Percentiles rank a stretch among this genome's conserved stretches.
These are phyloP conservation scores for Lepidurus packardi DNA, from an alignment of 1,140 invertebrate species.

Conservation along the genomic window DNA sequence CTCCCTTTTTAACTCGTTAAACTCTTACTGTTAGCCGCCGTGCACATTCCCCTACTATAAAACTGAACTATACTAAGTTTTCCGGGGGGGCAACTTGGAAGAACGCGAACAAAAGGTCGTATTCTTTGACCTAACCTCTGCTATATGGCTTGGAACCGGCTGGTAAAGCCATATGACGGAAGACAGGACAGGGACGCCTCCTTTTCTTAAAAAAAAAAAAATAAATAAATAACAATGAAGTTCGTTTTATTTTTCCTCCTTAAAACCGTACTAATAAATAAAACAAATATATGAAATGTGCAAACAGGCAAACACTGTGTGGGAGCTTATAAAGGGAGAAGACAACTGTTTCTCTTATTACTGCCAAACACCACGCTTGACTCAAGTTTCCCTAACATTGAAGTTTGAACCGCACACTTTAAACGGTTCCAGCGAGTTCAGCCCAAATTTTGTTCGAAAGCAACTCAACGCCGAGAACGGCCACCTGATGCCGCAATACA, in stretches of 20 bases:
- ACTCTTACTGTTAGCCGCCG: background rate
- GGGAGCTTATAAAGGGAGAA: background rate
- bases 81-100: slow-evolving; percentile 1
- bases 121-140: slow-evolving; percentile 15
- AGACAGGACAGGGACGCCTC: background rate
- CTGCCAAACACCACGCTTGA: background rate
- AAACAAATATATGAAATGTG: too few species aligned
- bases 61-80: background rate
- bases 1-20: slow-evolving; percentile 11
- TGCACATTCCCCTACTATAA: background rate
- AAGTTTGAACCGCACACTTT: background rate
- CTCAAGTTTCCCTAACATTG: background rate
- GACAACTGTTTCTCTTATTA: background rate
- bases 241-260: too few species aligned
- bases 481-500: slow-evolving; percentile 8
- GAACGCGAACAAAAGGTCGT: background rate
- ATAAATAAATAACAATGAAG: background rate
- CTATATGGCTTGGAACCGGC: background rate
- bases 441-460: background rate
- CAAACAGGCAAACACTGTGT: background rate
- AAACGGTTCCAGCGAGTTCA: background rate
- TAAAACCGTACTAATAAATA: too few species aligned
- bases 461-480: background rate
- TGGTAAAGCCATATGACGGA: background rate
- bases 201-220: background rate